A percentile compares a stretch with the other conserved stretches of the same genome.
These are phyloP conservation scores for Pipistrellus kuhlii DNA, from an alignment of 2,797 vertebrate genomes.

Conservation along the genomic window DNA sequence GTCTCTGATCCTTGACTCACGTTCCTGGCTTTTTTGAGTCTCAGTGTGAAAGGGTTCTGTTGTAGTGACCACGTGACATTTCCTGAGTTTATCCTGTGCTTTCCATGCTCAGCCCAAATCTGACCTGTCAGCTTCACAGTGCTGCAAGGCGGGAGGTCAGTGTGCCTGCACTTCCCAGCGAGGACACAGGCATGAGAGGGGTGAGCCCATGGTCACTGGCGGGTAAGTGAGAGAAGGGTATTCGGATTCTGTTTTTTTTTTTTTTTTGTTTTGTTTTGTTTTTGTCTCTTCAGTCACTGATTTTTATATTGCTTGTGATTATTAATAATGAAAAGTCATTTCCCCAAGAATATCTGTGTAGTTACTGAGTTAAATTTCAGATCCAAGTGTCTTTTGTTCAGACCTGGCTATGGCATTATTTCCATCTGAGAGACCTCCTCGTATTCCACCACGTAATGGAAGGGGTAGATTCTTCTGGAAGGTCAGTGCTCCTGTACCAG, in stretches of 20 bases:
- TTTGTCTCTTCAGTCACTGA: neutral
- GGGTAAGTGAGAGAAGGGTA: neutral
- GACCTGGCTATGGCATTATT: neutral
- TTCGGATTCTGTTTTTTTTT: neutral
- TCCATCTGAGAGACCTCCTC: neutral
- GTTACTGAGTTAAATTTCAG: slow-evolving; percentile 14
- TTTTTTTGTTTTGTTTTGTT: too few species aligned
- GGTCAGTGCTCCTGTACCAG: neutral
- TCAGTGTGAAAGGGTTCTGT: neutral
- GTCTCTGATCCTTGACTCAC: neutral
- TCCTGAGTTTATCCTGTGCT: neutral
- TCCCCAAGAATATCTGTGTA: neutral
- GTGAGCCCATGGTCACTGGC: too few species aligned
- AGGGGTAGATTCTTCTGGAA: neutral
- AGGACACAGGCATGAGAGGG: neutral
- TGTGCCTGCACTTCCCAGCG: neutral
- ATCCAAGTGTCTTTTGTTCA: neutral
- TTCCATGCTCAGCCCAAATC: fast-evolving
- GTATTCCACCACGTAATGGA: neutral
- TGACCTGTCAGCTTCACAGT: fast-evolving
- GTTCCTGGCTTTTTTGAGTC: neutral
- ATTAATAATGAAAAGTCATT: neutral
- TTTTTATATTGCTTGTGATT: neutral
- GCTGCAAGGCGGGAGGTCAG: fast-evolving
- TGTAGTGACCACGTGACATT: neutral